phyloP scores from a whole-genome alignment of 2,888 invertebrate species.

The Apamea monoglypha region DNA sequence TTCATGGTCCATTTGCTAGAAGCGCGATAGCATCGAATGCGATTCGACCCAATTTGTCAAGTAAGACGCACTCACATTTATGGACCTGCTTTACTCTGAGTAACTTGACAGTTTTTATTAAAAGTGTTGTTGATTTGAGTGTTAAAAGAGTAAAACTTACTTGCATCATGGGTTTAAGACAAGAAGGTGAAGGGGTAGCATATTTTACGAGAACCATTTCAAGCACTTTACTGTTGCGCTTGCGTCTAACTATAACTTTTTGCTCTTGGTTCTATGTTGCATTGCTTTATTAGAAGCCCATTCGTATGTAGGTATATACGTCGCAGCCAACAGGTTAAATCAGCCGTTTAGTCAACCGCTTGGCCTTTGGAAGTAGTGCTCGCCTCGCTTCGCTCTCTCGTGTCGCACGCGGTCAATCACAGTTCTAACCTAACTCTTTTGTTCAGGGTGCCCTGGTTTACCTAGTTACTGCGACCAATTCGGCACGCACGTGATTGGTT shows the following conservation, averaged over 20 bases:
- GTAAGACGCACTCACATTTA: slow-evolving; percentile 22
- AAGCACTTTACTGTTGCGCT: not conserved
- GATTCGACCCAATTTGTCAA: slow-evolving; percentile 50
- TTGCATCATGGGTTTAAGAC: not conserved
- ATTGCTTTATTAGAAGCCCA: not conserved
- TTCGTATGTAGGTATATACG: no score
- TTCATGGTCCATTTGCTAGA: slow-evolving; percentile 64
- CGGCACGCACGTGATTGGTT: no score
- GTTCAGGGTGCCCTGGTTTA: no score
- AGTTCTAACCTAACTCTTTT: no score
- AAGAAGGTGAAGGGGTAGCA: not conserved
- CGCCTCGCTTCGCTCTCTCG: no score
- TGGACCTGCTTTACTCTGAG: slow-evolving; percentile 1
- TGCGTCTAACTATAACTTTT: not conserved
- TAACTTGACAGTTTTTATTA: slow-evolving; percentile 1
- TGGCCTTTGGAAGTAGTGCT: no score
- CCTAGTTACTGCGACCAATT: no score
- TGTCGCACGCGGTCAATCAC: no score
- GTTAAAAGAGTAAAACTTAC: not conserved
- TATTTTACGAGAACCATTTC: not conserved
- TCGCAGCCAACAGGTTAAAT: no score
- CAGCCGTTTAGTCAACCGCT: no score
- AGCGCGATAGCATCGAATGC: slow-evolving; percentile 38
- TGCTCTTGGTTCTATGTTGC: not conserved
- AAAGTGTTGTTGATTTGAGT: not conserved